A percentile compares a stretch with the other conserved stretches of the same genome.
Evolutionary conservation across 35 echinoderm and acorn worm species (phyloP).

Genomic region (Heliocidaris erythrogramma): DNA sequence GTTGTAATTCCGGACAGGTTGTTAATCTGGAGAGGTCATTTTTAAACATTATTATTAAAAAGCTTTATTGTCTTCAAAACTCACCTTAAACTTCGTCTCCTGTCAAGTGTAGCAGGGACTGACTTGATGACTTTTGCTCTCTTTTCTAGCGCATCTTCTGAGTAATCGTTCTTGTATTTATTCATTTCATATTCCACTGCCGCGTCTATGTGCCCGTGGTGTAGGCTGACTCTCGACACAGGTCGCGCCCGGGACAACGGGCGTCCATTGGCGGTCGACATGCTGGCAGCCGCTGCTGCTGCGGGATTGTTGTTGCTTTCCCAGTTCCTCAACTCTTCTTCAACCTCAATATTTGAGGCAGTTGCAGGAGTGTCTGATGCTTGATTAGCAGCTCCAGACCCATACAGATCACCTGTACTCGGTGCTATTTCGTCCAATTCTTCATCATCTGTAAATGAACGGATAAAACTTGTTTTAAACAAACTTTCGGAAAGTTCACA

Average conservation of each 20-base stretch:
- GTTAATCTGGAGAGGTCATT: too few species aligned
- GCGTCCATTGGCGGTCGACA: conserved; percentile 1
- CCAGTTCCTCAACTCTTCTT: conserved; percentile 4
- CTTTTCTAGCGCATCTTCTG: conserved; percentile 50
- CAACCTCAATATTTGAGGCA: neutral
- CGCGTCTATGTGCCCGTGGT: conserved; percentile 54
- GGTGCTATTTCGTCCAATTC: conserved; percentile 25
- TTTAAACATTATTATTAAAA: too few species aligned
- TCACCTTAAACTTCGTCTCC: conserved; percentile 64
- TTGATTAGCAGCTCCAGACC: neutral
- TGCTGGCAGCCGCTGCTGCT: neutral
- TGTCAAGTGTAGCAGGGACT: conserved; percentile 56
- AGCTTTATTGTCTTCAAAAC: neutral
- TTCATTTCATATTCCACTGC: conserved; percentile 68
- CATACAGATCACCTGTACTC: conserved; percentile 41
- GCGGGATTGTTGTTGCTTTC: neutral
- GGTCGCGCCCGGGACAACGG: conserved; percentile 32
- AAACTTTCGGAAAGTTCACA: neutral
- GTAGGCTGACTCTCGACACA: conserved; percentile 22
- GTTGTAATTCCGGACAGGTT: too few species aligned
- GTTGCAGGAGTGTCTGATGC: conserved; percentile 23
- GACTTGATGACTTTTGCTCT: conserved; percentile 59
- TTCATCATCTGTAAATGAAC: neutral
- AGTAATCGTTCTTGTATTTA: conserved; percentile 52
- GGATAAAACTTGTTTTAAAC: neutral